Base-by-base conservation (phyloP, 2,797 vertebrate species). In the Helarctos malayanus region DNA sequence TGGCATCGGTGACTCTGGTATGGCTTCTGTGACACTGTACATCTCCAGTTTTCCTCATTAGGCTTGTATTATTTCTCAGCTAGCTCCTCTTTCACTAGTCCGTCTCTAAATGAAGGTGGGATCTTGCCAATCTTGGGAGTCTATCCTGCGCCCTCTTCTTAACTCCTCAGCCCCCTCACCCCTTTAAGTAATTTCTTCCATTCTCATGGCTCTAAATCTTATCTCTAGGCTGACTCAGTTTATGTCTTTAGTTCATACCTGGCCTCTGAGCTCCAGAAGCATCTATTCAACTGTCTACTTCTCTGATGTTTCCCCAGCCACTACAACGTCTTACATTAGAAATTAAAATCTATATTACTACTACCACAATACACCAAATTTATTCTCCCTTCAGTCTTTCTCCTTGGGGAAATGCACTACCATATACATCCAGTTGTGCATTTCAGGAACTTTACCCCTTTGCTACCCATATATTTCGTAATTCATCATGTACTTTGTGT, bases 101-200 rank as follows among this genome's bases (percentile, higher is more conserved):
- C 12, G 29, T 79, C 68, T 86, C 52, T 47, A 57, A 61, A n/a
- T 80, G 45, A 83, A 65, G 16, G 0, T 32, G 75, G 21, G 15
- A 15, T 88, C 45, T 52, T 76, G 71, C 19, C 13, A 92, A 38
- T 2, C 16, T 79, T 41, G 27, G 32, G 15, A 13, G 21, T 95
- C 5, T 47, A 25, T 59, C 29, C n/a, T 75, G n/a, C 14, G 12
- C 23, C 19, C 21, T 35, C 69, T 61, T 68, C 35, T 52, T 79
- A 4, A 21, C 4, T 2, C 9, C 16, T 0, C 15, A 29, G 45
- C 5, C 0, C 2, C 41, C 5, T 12, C 25, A 4, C 41, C 19
- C 19, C 71, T 80, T 69, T 93, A 47, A 56, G 54, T 69, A 49
- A 49, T 90, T 63, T 71, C 15, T 78, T 78, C 73, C 45, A 29